These are phyloP conservation scores for Gasterosteus aculeatus DNA, from an alignment of 2,113 vertebrate species.

Conservation along the genomic window DNA sequence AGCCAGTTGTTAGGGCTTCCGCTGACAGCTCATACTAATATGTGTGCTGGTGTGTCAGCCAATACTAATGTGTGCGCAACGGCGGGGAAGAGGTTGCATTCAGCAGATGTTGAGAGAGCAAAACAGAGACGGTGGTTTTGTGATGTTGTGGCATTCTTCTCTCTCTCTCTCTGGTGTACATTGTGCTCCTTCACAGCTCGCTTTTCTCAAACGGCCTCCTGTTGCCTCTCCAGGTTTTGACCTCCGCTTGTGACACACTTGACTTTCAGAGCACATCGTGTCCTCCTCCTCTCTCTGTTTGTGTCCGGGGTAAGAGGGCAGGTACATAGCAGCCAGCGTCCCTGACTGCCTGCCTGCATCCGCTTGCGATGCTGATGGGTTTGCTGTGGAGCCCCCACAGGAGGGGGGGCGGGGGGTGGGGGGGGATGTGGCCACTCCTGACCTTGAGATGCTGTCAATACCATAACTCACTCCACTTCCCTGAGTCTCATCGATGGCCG, in stretches of 20 bases:
- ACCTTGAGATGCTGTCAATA: constrained; percentile 62
- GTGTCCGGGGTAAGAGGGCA: constrained; percentile 38
- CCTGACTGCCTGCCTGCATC: neutral
- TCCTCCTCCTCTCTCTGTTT: constrained; percentile 21
- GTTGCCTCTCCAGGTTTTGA: constrained; percentile 23
- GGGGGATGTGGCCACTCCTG: constrained; percentile 30
- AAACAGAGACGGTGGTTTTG: constrained; percentile 53
- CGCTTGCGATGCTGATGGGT: constrained; percentile 50
- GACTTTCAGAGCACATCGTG: constrained; percentile 53
- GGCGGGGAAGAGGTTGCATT: constrained; percentile 43
- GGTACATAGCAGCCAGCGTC: constrained; percentile 11
- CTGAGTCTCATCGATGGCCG: neutral
- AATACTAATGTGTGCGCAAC: constrained; percentile 62
- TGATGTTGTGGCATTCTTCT: constrained; percentile 35
- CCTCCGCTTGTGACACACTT: constrained; percentile 50
- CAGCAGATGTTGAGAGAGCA: constrained; percentile 57
- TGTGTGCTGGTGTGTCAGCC: constrained; percentile 56
- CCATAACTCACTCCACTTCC: constrained; percentile 35
- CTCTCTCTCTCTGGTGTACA: neutral
- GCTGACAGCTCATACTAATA: constrained; percentile 75
- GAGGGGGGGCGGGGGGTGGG: no score
- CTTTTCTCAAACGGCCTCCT: constrained; percentile 18
- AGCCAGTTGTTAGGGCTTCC: constrained; percentile 56
- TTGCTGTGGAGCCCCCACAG: constrained; percentile 10
- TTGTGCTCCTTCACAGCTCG: constrained; percentile 9